These are phyloP conservation scores for Cryptoprocta ferox DNA, from an alignment of 2,797 vertebrate species.

Conservation along the genomic window DNA sequence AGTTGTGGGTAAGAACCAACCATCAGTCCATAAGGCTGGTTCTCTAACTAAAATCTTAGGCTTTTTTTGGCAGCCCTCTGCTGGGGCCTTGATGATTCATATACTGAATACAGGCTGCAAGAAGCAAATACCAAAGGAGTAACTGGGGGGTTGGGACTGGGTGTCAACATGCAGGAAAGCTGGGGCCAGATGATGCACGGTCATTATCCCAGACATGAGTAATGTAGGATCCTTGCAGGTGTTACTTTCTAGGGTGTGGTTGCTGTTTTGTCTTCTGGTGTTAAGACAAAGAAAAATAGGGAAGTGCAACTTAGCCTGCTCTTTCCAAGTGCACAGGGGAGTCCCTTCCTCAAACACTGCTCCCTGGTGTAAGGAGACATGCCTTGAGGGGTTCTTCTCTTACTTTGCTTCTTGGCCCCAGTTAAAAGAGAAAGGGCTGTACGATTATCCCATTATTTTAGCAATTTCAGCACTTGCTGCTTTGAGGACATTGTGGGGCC, in stretches of 20 bases:
- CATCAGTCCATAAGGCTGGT: neutral
- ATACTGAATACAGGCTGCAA: neutral
- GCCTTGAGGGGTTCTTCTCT: too few relatives aligned
- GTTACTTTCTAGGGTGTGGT: neutral
- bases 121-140: neutral
- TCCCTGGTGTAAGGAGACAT: neutral
- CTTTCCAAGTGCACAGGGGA: neutral
- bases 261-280: neutral
- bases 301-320: neutral
- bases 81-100: neutral
- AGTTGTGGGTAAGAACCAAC: neutral
- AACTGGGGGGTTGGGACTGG: neutral
- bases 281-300: neutral
- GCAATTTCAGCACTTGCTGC: neutral
- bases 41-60: neutral
- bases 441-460: neutral
- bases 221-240: neutral
- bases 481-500: neutral
- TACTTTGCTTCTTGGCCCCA: neutral
- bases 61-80: neutral
- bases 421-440: neutral
- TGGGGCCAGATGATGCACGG: fast-evolving
- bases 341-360: neutral
- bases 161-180: neutral
- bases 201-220: neutral